phyloP scores from a whole-genome alignment of 2,797 vertebrate species.

The Gobionotothen gibberifrons region DNA sequence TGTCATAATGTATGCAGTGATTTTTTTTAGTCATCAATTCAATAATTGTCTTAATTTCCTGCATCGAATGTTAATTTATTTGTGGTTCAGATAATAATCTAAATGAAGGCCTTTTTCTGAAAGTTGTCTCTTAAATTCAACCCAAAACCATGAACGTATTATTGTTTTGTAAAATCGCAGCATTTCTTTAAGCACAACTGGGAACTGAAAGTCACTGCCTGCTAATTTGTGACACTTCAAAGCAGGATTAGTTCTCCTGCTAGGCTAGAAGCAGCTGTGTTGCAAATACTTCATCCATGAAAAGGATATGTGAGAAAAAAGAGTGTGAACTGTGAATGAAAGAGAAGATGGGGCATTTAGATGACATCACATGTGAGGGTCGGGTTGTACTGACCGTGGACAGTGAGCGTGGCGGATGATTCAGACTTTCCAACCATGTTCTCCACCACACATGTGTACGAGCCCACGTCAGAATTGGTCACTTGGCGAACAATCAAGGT shows the following conservation, averaged over 20 bases:
- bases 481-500: constrained; percentile 94
- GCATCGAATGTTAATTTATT: too few relatives aligned
- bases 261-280: constrained; percentile 24
- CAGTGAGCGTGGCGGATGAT: constrained; percentile 93
- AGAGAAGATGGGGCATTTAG: not conserved
- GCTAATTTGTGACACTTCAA: constrained; percentile 47
- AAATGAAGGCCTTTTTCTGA: too few relatives aligned
- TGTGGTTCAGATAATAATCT: too few relatives aligned
- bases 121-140: too few relatives aligned
- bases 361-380: constrained; percentile 26
- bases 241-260: constrained; percentile 24
- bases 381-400: constrained; percentile 89
- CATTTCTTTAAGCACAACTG: not conserved
- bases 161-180: too few relatives aligned
- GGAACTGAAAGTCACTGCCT: constrained; percentile 36
- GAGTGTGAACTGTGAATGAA: constrained; percentile 15
- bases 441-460: constrained; percentile 96
- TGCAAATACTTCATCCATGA: constrained; percentile 21
- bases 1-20: too few relatives aligned
- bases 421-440: constrained; percentile 99
- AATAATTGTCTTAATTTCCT: too few relatives aligned
- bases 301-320: constrained; percentile 21
- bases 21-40: too few relatives aligned
- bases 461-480: constrained; percentile 91
- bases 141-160: too few relatives aligned